Conservation (phyloP, 2,888 invertebrate species). For the Sphinx pinastri region DNA sequence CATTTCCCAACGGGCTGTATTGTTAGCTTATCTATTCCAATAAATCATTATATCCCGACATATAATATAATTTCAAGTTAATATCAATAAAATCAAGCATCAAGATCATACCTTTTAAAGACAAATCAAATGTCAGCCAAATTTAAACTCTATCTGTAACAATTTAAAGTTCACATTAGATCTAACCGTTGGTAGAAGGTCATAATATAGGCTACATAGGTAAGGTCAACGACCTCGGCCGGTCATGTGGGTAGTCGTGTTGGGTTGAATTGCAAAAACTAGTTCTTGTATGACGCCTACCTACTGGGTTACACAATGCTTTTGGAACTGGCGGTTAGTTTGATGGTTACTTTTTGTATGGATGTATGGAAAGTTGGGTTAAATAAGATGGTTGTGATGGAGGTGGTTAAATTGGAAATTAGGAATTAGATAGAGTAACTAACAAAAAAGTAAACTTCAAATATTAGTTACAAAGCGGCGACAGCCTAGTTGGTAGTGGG, state of each 20-base stretch:
- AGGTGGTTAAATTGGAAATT: too few species aligned
- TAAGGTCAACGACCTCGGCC: conserved; percentile 9
- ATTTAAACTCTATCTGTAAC: not conserved
- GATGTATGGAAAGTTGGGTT: not conserved
- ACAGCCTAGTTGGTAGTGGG: too few species aligned
- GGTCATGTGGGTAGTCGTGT: not conserved
- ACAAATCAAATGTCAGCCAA: not conserved
- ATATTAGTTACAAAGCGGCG: too few species aligned
- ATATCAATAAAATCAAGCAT: not conserved
- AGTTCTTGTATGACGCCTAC: conserved; percentile 4
- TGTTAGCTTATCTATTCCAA: conserved; percentile 11
- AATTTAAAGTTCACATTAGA: conserved; percentile 8
- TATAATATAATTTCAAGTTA: conserved; percentile 7
- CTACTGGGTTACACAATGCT: conserved; percentile 15
- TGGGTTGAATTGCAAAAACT: conserved; percentile 12
- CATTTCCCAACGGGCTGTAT: not conserved
- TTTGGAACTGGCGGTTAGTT: not conserved
- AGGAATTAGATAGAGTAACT: too few species aligned
- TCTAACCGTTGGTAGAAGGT: not conserved
- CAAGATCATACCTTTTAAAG: conserved; percentile 4
- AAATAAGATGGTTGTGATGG: too few species aligned
- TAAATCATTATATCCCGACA: conserved; percentile 16
- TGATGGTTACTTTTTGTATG: not conserved
- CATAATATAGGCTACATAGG: conserved; percentile 19
- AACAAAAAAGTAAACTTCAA: too few species aligned